Percentiles rank a stretch among this genome's conserved stretches.
Conservation (phyloP, 2,113 vertebrate genomes). For the Otolemur garnettii region DNA sequence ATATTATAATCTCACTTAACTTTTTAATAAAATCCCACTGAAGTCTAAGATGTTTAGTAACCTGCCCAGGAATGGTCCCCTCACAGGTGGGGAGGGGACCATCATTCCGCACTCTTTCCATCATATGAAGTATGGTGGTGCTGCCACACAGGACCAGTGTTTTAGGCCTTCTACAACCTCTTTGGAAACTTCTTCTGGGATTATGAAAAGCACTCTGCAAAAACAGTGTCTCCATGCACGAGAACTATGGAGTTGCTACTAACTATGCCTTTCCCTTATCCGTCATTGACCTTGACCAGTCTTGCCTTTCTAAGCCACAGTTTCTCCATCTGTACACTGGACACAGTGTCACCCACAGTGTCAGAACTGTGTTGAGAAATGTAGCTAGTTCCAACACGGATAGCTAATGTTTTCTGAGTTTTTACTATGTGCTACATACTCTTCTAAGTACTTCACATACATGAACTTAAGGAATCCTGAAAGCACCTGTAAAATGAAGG, state of each 20-base stretch:
- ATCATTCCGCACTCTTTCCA: not conserved
- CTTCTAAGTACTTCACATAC: not conserved
- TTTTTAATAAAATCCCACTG: not conserved
- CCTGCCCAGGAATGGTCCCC: not conserved
- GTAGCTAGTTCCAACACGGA: not conserved
- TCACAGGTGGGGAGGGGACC: not conserved
- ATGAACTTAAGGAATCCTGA: not conserved
- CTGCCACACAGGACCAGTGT: not conserved
- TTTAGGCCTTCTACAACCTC: not conserved
- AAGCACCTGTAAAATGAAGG: not conserved
- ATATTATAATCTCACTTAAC: not conserved
- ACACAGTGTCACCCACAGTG: not conserved
- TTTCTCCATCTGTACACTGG: not conserved
- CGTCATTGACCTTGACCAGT: not conserved
- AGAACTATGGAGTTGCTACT: not conserved
- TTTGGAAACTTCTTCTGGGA: not conserved
- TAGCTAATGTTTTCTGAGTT: not conserved
- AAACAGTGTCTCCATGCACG: not conserved
- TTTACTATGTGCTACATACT: not conserved
- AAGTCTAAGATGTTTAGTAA: not conserved
- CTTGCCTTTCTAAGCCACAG: not conserved
- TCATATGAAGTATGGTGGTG: fast-evolving
- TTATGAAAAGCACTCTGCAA: not conserved
- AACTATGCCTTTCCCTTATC: not conserved
- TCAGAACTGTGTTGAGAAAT: not conserved